phyloP scores from a whole-genome alignment of 2,797 vertebrate species.

The Carcharodon carcharias region DNA sequence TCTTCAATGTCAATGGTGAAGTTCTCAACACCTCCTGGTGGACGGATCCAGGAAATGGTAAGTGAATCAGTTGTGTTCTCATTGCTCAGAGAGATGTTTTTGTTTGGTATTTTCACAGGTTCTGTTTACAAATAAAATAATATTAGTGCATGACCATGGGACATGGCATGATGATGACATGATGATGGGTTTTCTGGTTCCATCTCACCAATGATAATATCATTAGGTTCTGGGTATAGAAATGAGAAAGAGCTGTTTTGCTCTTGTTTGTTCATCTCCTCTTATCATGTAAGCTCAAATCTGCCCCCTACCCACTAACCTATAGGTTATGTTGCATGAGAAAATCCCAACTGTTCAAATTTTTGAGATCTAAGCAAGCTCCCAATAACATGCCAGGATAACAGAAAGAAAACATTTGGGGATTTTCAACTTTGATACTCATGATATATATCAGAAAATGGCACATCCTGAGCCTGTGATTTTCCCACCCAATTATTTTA shows the following conservation, averaged over 20 bases:
- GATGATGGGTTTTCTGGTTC: neutral
- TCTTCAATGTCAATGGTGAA: neutral
- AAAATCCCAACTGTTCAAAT: neutral
- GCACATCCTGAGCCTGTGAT: neutral
- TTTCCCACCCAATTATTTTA: neutral
- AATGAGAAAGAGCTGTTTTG: neutral
- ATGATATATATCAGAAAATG: neutral
- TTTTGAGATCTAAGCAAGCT: neutral
- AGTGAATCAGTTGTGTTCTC: neutral
- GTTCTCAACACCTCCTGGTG: neutral
- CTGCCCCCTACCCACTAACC: neutral
- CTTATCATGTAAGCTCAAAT: neutral
- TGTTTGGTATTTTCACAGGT: conserved; percentile 3
- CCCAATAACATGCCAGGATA: neutral
- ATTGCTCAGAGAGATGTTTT: neutral
- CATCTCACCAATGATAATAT: neutral
- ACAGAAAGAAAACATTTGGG: neutral
- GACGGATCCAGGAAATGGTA: neutral
- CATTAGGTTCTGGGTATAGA: neutral
- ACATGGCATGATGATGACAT: neutral
- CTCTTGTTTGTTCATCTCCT: too few relatives aligned
- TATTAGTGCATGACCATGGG: neutral
- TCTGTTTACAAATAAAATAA: neutral
- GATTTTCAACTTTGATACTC: neutral
- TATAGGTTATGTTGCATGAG: neutral